phyloP scores from a whole-genome alignment of 2,888 invertebrate species.

The Phalangium opilio region DNA sequence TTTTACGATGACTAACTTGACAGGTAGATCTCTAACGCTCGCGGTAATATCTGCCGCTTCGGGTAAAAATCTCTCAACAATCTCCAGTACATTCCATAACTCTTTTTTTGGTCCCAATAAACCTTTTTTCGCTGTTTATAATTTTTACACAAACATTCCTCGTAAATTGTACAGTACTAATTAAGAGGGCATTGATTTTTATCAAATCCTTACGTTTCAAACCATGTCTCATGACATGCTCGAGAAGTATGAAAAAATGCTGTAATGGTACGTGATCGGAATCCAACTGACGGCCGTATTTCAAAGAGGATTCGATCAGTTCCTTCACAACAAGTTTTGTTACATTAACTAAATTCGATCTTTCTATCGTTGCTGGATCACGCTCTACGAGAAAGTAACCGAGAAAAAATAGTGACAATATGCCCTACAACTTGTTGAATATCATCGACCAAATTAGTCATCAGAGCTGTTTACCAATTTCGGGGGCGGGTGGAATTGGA shows the following conservation, averaged over 20 bases:
- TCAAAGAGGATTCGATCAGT: conserved; percentile 82
- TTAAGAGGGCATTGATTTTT: no score
- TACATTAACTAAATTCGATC: conserved; percentile 89
- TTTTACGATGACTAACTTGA: conserved; percentile 56
- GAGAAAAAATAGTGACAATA: no score
- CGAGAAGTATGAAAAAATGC: conserved; percentile 94
- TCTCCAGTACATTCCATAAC: conserved; percentile 86
- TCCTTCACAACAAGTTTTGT: conserved; percentile 93
- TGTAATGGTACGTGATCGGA: conserved; percentile 86
- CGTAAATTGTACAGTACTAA: no score
- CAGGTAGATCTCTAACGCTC: conserved; percentile 83
- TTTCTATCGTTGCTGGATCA: conserved; percentile 43
- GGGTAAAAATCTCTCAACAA: conserved; percentile 74
- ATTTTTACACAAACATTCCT: no score
- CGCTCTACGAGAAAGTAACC: conserved; percentile 10
- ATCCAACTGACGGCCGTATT: conserved; percentile 84
- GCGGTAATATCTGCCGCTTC: conserved; percentile 91
- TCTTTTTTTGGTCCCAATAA: conserved; percentile 89
- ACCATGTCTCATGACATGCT: conserved; percentile 90
- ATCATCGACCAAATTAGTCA: no score
- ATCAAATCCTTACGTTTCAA: conserved; percentile 74
- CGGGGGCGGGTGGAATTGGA: no score
- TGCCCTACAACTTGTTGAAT: no score
- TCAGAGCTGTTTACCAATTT: no score
- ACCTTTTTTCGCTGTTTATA: conserved; percentile 42